Evolutionary conservation across 35 echinoderm and acorn worm species (phyloP).

Genomic region (Eucidaris tribuloides): DNA sequence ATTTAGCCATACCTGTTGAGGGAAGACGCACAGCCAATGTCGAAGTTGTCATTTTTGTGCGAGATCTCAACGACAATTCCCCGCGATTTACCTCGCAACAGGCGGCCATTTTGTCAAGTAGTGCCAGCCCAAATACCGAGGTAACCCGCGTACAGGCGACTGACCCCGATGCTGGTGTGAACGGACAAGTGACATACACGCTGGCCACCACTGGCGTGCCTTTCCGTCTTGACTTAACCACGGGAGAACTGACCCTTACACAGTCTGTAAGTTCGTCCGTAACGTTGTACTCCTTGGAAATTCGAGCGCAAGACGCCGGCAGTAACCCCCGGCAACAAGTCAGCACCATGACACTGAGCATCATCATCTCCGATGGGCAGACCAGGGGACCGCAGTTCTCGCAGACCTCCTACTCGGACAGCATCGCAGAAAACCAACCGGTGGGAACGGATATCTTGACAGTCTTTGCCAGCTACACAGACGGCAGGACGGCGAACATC

Average conservation of each 20-base stretch:
- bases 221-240: conserved; percentile 59
- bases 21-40: conserved; percentile 71
- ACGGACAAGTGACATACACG: conserved; percentile 67
- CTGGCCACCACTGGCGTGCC: conserved; percentile 35
- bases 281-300: conserved; percentile 41
- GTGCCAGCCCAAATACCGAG: conserved; percentile 9
- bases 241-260: conserved; percentile 62
- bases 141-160: conserved; percentile 65
- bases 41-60: conserved; percentile 72
- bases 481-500: conserved; percentile 32
- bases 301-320: conserved; percentile 64
- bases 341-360: conserved; percentile 32
- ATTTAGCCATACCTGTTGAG: conserved; percentile 72
- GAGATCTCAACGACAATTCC: conserved; percentile 85
- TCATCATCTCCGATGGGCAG: conserved; percentile 56
- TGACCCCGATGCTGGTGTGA: conserved; percentile 74
- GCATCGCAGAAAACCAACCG: conserved; percentile 61
- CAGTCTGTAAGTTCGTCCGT: not conserved
- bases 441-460: conserved; percentile 49
- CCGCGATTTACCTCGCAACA: conserved; percentile 83
- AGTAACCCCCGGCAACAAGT: not conserved
- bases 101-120: conserved; percentile 51
- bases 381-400: conserved; percentile 59
- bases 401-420: conserved; percentile 29
- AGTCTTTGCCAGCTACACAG: conserved; percentile 56